Conservation (phyloP, 2,113 vertebrate genomes). For the Hemibagrus wyckioides region DNA sequence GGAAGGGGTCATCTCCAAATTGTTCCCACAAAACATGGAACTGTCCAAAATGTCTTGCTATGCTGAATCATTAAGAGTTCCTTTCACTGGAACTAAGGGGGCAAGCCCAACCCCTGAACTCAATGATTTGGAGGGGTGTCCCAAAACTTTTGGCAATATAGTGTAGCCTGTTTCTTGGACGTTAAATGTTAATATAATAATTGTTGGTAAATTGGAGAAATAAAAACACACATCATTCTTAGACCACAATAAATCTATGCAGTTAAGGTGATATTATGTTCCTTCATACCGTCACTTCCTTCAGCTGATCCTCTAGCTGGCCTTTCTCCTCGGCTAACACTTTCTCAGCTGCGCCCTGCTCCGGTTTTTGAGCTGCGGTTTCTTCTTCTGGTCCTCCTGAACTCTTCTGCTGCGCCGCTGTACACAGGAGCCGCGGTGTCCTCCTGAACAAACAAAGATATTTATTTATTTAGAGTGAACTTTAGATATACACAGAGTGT, state of each 20-base stretch:
- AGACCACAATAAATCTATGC: not conserved
- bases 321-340: conserved; percentile 79
- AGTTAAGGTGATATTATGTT: not conserved
- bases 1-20: no score
- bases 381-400: conserved; percentile 79
- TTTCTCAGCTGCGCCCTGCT: conserved; percentile 73
- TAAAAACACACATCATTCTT: not conserved
- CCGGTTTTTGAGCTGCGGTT: conserved; percentile 72
- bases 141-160: no score
- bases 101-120: no score
- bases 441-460: conserved; percentile 53
- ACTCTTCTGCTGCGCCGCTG: conserved; percentile 84
- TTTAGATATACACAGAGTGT: not conserved
- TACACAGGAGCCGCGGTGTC: conserved; percentile 80
- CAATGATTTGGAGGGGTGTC: no score
- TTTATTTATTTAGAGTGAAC: not conserved
- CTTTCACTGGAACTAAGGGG: no score
- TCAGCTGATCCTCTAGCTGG: conserved; percentile 88
- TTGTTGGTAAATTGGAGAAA: no score
- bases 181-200: no score
- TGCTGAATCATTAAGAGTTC: no score
- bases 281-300: conserved; percentile 81
- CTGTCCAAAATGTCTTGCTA: no score
- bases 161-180: no score
- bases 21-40: no score